Evolutionary conservation across 2,113 vertebrate species (phyloP).

Genomic region (Micromys minutus): DNA sequence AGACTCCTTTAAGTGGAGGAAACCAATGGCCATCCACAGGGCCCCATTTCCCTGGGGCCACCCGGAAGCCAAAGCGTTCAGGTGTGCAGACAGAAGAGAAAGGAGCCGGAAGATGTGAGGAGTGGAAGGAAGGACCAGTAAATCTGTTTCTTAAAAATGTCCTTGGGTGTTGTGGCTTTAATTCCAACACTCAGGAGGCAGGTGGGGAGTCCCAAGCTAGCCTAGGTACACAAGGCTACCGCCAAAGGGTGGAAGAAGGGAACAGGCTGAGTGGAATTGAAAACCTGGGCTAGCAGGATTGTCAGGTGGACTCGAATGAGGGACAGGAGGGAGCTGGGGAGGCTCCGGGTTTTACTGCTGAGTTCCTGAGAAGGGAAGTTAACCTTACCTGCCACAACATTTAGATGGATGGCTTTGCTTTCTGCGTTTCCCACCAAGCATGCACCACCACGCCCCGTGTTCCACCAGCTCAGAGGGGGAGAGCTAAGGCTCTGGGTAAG

Average conservation of each 20-base stretch:
- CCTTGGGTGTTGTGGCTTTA: not conserved
- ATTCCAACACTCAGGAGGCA: not conserved
- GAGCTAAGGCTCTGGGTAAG: not conserved
- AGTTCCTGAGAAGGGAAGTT: not conserved
- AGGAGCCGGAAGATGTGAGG: not conserved
- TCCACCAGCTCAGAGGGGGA: not conserved
- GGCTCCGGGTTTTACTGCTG: not conserved
- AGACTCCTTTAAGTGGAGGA: not conserved
- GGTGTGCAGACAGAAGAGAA: not conserved
- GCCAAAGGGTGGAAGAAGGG: not conserved
- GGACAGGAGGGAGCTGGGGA: not conserved
- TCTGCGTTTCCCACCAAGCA: no score
- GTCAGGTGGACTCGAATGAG: not conserved
- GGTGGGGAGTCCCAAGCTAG: no score
- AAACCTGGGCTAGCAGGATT: not conserved
- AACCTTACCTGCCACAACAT: not conserved
- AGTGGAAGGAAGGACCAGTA: not conserved
- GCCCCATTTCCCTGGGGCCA: not conserved
- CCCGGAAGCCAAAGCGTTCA: not conserved
- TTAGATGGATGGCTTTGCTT: not conserved
- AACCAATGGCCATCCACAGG: not conserved
- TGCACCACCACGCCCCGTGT: not conserved
- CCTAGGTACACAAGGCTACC: not conserved
- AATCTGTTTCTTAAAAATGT: not conserved
- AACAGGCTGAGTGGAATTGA: not conserved